These are phyloP conservation scores for Microctenopoma steveboyesi DNA, from an alignment of 2,797 vertebrate species.

Conservation along the genomic window DNA sequence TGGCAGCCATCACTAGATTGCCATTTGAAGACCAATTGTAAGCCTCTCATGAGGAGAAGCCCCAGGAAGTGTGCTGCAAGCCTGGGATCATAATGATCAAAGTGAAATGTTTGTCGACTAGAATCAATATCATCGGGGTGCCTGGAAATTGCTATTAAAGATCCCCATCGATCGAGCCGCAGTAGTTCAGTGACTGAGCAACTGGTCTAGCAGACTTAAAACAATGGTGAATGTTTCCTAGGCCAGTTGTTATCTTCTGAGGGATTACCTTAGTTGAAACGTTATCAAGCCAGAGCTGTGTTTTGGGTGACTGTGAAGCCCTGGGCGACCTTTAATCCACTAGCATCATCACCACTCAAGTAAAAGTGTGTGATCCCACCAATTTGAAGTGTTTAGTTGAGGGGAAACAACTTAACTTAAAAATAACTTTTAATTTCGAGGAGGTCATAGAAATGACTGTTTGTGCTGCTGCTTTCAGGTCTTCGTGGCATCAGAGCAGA, in stretches of 20 bases:
- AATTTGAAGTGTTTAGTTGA: constrained; percentile 2
- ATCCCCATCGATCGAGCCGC: constrained; percentile 71
- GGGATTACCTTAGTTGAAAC: constrained; percentile 60
- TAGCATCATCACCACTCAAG: neutral
- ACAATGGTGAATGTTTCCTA: constrained; percentile 55
- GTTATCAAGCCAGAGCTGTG: constrained; percentile 57
- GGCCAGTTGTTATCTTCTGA: constrained; percentile 57
- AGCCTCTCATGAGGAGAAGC: constrained; percentile 62
- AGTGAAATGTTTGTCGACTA: constrained; percentile 80
- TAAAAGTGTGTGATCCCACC: constrained; percentile 6
- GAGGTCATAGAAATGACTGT: neutral
- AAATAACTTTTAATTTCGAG: neutral
- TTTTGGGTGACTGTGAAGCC: constrained; percentile 32
- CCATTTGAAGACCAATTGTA: constrained; percentile 69
- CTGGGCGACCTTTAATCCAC: constrained; percentile 31
- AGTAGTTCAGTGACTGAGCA: constrained; percentile 62
- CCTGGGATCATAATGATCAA: constrained; percentile 79
- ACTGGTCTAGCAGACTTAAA: constrained; percentile 55
- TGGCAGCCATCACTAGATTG: constrained; percentile 55
- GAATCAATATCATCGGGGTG: constrained; percentile 79
- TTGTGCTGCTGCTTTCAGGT: neutral
- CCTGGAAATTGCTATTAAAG: constrained; percentile 82
- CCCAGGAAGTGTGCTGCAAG: constrained; percentile 75
- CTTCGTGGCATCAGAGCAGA: neutral
- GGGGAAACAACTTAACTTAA: neutral